Base-by-base conservation (phyloP, 2,113 vertebrate species). In the Sus scrofa region DNA sequence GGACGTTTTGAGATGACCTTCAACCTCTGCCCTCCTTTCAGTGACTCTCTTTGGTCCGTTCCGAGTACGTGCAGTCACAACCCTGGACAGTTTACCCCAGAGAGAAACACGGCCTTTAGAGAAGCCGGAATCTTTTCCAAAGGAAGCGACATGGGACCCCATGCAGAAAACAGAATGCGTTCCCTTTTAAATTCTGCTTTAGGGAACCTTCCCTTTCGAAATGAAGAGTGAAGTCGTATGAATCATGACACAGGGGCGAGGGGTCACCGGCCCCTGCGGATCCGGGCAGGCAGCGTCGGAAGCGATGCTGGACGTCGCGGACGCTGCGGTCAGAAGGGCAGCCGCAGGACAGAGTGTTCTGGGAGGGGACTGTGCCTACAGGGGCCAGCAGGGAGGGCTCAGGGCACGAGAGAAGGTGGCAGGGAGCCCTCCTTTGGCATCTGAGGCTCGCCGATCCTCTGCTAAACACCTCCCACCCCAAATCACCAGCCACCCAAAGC, bases 381-480 rank as follows among this genome's bases (percentile, higher is more conserved):
- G 65, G 18, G 8, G 65, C n/a, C 9, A 18, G 34, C 12, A 26
- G 7, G 83, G 54, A 22, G 58, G 6, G 16, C 67, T 16, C 34
- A 4, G 30, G 20, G 37, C 65, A 22, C 71, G 8, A 13, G 18
- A 60, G 14, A 5, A 10, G 7, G 1, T 1, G 32, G 34, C 7
- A 54, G 14, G 12, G 4, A 14, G 27, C 44, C 14, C 58, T 58
- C 3, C 44, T 32, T 9, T 37, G 24, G 39, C 12, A 14, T 10
- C 16, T 3, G 78, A 58, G 4, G 22, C 13, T 4, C 44, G 11
- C 44, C 54, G 11, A 22, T 39, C n/a, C 19, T 14, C 1, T 20
- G 8, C 7, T 15, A 34, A 8, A n/a, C 70, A 2, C 0, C 7
- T 34, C 44, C 26, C 0, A 54, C 32, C 44, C 26, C 0, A 54